Conservation (phyloP, 2,888 invertebrate species). For the Zootermopsis nevadensis region DNA sequence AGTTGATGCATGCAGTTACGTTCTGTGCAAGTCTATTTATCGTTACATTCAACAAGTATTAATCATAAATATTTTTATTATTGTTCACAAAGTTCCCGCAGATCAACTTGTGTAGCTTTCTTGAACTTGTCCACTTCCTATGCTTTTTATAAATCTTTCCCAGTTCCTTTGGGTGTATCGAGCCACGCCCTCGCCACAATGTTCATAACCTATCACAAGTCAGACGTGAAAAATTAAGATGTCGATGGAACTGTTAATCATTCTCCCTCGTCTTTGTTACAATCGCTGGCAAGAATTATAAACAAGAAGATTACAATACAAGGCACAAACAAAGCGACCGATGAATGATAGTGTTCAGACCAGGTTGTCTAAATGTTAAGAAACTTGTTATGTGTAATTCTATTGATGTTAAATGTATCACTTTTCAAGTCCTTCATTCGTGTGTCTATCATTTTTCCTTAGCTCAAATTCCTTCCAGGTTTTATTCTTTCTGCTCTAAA, state of each 20-base stretch:
- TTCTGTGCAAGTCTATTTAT: not conserved
- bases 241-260: not conserved
- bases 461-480: not conserved
- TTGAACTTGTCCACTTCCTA: not conserved
- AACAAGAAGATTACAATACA: too few relatives aligned
- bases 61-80: constrained; percentile 25
- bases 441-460: not conserved
- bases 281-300: too few relatives aligned
- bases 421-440: not conserved
- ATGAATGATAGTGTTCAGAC: too few relatives aligned
- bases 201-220: not conserved
- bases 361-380: too few relatives aligned
- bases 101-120: not conserved
- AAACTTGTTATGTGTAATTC: too few relatives aligned
- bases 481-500: not conserved
- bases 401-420: not conserved
- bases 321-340: too few relatives aligned
- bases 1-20: not conserved
- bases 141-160: constrained; percentile 1
- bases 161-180: not conserved
- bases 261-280: too few relatives aligned
- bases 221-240: too few relatives aligned
- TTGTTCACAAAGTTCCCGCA: not conserved
- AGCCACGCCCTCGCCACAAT: not conserved
- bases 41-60: not conserved